Conservation (phyloP, 2,888 invertebrate species). For the Drosophila yooni region DNA sequence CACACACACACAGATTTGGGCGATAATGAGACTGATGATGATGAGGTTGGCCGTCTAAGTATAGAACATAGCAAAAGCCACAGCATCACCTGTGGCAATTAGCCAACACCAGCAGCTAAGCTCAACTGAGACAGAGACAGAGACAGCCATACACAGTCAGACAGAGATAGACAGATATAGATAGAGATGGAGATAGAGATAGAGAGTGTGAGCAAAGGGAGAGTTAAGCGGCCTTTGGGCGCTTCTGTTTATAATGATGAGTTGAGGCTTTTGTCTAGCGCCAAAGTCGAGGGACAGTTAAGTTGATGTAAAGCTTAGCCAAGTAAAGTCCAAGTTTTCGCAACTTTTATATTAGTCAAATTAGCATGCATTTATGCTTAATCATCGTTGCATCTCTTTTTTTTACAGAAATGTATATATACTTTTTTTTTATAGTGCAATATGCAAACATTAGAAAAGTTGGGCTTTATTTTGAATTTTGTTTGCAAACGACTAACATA, state of each 20-base stretch:
- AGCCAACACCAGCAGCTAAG: constrained; percentile 22
- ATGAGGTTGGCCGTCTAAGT: constrained; percentile 45
- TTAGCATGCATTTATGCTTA: not conserved
- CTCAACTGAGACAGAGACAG: not conserved
- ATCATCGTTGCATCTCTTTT: not conserved
- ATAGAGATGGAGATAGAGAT: not conserved
- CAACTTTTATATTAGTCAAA: not conserved
- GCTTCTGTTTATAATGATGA: constrained; percentile 21
- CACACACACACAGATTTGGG: not conserved
- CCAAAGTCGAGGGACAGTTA: constrained; percentile 21
- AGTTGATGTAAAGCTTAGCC: not conserved
- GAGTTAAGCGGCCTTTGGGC: constrained; percentile 6
- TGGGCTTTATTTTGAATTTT: not conserved
- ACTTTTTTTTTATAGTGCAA: not conserved
- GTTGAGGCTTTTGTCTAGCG: constrained; percentile 15
- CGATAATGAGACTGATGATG: constrained; percentile 27
- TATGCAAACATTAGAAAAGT: not conserved
- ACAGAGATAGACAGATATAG: not conserved
- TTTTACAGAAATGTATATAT: not conserved
- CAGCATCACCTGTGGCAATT: constrained; percentile 19
- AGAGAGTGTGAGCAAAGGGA: not conserved
- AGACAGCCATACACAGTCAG: not conserved
- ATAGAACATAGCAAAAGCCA: constrained; percentile 32
- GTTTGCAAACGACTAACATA: not conserved
- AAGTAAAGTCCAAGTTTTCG: constrained; percentile 8